Conservation (phyloP, 2,797 vertebrate genomes). For the Ammospiza maritima region DNA sequence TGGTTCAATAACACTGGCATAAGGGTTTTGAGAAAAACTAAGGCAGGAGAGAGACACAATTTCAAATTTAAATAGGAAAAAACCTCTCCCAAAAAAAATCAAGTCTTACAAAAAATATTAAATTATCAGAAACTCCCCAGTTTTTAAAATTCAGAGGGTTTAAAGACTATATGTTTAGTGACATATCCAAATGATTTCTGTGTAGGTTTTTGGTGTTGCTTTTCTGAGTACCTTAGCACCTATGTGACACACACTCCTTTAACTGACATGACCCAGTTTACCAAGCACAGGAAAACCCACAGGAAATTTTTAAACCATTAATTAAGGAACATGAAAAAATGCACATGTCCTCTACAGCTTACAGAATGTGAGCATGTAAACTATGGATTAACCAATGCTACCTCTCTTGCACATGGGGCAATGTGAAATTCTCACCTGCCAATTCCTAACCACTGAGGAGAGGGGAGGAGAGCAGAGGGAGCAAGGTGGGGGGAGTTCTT, state of each 20-base stretch:
- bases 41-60: not conserved
- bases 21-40: not conserved
- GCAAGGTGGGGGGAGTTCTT: not conserved
- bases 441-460: not conserved
- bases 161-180: not conserved
- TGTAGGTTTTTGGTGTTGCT: not conserved
- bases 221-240: not conserved
- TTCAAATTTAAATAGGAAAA: not conserved
- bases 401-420: not conserved
- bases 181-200: not conserved
- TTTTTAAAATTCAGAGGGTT: not conserved
- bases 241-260: not conserved
- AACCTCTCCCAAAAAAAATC: not conserved
- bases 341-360: fast-evolving
- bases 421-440: not conserved
- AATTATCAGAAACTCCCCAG: not conserved
- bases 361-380: not conserved
- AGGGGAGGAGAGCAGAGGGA: not conserved
- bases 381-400: not conserved
- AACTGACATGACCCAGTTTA: not conserved
- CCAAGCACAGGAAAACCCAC: not conserved
- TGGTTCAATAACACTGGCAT: not conserved
- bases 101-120: not conserved
- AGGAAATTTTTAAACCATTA: not conserved
- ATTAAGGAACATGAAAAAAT: not conserved